A percentile compares a stretch with the other conserved stretches of the same genome.
Conservation (phyloP, 2,888 invertebrate species). For the Sesamia inferens region DNA sequence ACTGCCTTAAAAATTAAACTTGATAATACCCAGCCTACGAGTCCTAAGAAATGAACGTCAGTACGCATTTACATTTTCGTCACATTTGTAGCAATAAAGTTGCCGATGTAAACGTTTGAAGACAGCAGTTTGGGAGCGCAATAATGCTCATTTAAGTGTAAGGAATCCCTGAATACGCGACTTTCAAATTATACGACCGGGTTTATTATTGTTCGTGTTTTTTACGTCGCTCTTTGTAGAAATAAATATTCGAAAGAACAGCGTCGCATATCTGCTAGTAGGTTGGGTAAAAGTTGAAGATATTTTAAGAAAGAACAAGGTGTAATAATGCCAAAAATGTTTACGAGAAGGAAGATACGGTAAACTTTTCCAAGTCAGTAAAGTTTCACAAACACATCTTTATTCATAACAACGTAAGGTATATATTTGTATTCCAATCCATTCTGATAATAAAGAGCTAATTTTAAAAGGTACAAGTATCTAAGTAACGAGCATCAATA, state of each 20-base stretch:
- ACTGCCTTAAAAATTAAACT: conserved; percentile 68
- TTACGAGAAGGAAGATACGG: not conserved
- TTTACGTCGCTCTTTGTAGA: conserved; percentile 32
- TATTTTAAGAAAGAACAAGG: not conserved
- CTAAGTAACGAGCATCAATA: conserved; percentile 28
- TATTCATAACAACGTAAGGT: not conserved
- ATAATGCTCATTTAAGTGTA: conserved; percentile 80
- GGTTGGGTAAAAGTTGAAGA: not conserved
- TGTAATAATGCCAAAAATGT: not conserved
- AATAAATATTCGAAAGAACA: conserved; percentile 22
- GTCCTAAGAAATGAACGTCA: conserved; percentile 71
- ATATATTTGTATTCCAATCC: conserved; percentile 13
- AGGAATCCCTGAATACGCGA: conserved; percentile 72
- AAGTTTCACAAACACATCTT: not conserved
- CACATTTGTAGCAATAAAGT: conserved; percentile 83
- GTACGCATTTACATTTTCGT: conserved; percentile 80
- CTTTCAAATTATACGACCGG: conserved; percentile 71
- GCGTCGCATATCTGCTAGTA: not conserved
- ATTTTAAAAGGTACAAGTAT: conserved; percentile 19
- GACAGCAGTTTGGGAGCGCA: conserved; percentile 77
- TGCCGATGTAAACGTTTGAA: conserved; percentile 79
- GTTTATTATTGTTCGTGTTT: conserved; percentile 65
- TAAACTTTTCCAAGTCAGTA: not conserved
- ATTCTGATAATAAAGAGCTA: not conserved
- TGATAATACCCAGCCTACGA: conserved; percentile 70